These are phyloP conservation scores for Scotopteryx bipunctaria DNA, from an alignment of 2,888 invertebrate genomes.

Conservation along the genomic window DNA sequence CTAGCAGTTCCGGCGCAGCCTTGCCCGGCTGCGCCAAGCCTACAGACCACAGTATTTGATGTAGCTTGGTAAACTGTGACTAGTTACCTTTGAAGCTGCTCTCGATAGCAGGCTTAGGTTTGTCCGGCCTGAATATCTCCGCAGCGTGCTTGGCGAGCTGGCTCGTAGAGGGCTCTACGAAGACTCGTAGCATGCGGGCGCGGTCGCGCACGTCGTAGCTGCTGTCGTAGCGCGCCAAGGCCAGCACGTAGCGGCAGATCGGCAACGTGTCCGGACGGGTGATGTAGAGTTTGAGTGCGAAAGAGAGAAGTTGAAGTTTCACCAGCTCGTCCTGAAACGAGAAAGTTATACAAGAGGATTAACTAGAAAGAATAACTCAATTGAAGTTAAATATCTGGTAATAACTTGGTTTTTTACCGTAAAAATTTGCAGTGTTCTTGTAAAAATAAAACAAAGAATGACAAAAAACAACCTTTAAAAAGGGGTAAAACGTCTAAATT, in stretches of 20 bases:
- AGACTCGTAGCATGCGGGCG: conserved; percentile 92
- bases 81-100: conserved; percentile 90
- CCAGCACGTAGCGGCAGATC: conserved; percentile 96
- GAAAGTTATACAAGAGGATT: too few species aligned
- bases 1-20: too few species aligned
- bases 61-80: neutral
- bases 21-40: too few species aligned
- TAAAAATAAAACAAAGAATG: too few species aligned
- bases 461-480: too few species aligned
- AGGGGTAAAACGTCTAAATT: too few species aligned
- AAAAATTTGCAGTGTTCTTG: too few species aligned
- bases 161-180: conserved; percentile 54
- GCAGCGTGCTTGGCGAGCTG: conserved; percentile 87
- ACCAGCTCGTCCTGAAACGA: conserved; percentile 92
- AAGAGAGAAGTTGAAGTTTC: conserved; percentile 96
- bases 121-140: conserved; percentile 94
- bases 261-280: conserved; percentile 93
- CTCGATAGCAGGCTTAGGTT: conserved; percentile 96
- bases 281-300: conserved; percentile 96
- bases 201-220: conserved; percentile 99
- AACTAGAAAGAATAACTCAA: too few species aligned
- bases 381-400: too few species aligned
- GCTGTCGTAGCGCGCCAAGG: conserved; percentile 97
- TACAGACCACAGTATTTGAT: too few species aligned
- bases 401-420: too few species aligned